Base-by-base conservation (phyloP, 2,113 vertebrate species). In the Hemichromis elongatus region DNA sequence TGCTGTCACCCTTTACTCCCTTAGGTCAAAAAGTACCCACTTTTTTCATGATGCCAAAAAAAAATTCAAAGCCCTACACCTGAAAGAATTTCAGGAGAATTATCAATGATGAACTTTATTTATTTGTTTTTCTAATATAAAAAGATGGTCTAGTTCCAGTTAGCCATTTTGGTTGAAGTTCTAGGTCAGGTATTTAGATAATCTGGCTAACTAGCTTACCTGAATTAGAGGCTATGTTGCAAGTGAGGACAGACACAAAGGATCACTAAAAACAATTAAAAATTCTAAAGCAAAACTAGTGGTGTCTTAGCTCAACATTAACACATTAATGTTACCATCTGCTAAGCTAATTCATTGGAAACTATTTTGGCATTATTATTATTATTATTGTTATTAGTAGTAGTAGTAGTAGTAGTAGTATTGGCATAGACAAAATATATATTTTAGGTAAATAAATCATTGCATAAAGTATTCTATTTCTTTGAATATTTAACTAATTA, bases 341-440 rank as follows among this genome's bases (percentile, higher is more conserved):
- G 13, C 1, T 26, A 70, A 70, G 45, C 37, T 2, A 66, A 66
- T 68, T 73, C 28, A 28, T 24, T 14, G 21, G 35, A 68, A 70
- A 26, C 40, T 4, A 47, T 47, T 28, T 73, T 18, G 42, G 21
- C 40, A 19, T 28, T 73, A 28, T 28, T 73, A n/a, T n/a, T n/a
- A n/a, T n/a, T n/a, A n/a, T n/a, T n/a, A n/a, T n/a, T n/a, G n/a
- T n/a, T n/a, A n/a, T n/a, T n/a, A n/a, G n/a, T n/a, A n/a, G n/a
- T n/a, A n/a, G n/a, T n/a, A n/a, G n/a, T n/a, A n/a, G n/a, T n/a
- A n/a, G n/a, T n/a, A n/a, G n/a, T n/a, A n/a, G n/a, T n/a, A n/a
- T n/a, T n/a, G n/a, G n/a, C n/a, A n/a, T n/a, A n/a, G n/a, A n/a
- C 3, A 45, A 0, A 47, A 19, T 0, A 28, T 73, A 4, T 28